Base-by-base conservation (phyloP, 2,797 vertebrate genomes). In the Decapterus maruadsi region DNA sequence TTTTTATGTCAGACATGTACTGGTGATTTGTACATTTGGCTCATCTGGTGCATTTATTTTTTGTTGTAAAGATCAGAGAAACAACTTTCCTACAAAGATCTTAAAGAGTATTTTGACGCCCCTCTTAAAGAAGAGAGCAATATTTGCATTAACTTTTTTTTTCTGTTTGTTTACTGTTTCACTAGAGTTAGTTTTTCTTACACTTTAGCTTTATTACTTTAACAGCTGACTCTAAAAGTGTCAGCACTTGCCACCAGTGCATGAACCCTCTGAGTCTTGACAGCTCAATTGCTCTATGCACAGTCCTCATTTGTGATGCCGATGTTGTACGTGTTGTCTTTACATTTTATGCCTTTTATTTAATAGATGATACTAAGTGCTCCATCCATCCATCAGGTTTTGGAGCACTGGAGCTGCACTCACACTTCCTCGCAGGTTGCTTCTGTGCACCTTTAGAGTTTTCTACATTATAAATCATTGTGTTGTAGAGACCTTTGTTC, bases 341-440 rank as follows among this genome's bases (percentile, higher is more conserved):
- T 45, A 43, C 40, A 61, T 59, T 68, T 68, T 59, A 46, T 54
- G 26, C 26, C 14, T 26, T 58, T 48, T 45, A 50, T 61, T 51
- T 34, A 50, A 29, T 17, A 26, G 40, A 68, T 50, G 65, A 56
- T 6, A 8, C 43, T 64, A 43, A 70, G 53, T 64, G 36, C 34
- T 54, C 72, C n/a, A 68, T 61, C 20, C 10, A 36, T 19, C 34
- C 43, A n/a, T 58, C 29, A 48, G 26, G 29, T 61, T 38, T 71
- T 20, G 4, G 20, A 13, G 36, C 34, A 17, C 34, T 20, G 58
- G 11, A 54, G 48, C 26, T 43, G 46, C 34, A 71, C 57, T 16
- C 17, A n/a, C 7, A 54, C 46, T 53, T 38, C 36, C 26, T 46
- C 43, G 22, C 42, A 48, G 67, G 11, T 57, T 38, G 36, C 9